These are phyloP conservation scores for Catocala sponsa DNA, from an alignment of 2,888 invertebrate genomes.

Conservation along the genomic window DNA sequence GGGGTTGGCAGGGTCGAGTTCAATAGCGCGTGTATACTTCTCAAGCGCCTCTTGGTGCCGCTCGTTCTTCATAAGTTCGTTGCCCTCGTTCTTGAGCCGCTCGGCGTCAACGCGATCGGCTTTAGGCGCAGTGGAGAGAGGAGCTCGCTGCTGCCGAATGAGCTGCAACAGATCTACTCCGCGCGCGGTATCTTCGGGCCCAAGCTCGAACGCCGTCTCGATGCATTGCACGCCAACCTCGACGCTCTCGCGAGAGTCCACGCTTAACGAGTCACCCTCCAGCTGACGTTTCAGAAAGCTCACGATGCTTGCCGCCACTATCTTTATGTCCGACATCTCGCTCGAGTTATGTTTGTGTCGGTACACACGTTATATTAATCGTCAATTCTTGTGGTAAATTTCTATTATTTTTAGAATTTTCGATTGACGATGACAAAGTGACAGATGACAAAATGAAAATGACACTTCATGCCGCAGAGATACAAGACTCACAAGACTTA, in stretches of 20 bases:
- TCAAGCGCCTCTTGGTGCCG: conserved; percentile 94
- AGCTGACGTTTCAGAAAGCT: conserved; percentile 87
- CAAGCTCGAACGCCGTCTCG: conserved; percentile 95
- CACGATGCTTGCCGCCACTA: conserved; percentile 87
- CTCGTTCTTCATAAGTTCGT: conserved; percentile 95
- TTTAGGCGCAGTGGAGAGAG: conserved; percentile 35
- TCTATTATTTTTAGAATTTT: conserved; percentile 63
- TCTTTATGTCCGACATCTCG: conserved; percentile 75
- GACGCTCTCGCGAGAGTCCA: conserved; percentile 91
- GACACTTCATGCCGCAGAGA: conserved; percentile 23
- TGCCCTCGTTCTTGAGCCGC: conserved; percentile 95
- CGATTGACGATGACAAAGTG: conserved; percentile 45
- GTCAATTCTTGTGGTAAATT: conserved; percentile 35
- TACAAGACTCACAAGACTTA: too few species aligned
- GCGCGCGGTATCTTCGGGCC: conserved; percentile 76
- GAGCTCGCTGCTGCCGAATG: conserved; percentile 60
- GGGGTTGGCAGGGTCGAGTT: conserved; percentile 95
- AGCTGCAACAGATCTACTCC: conserved; percentile 74
- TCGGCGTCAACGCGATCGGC: conserved; percentile 91
- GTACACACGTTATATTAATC: conserved; percentile 13
- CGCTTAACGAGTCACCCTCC: conserved; percentile 78
- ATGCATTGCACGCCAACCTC: conserved; percentile 98
- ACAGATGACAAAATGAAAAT: conserved; percentile 52
- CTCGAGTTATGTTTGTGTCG: conserved; percentile 13
- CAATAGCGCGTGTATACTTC: conserved; percentile 96